Conservation (phyloP, 2,797 vertebrate genomes). For the Stomatorhinus walkeri region DNA sequence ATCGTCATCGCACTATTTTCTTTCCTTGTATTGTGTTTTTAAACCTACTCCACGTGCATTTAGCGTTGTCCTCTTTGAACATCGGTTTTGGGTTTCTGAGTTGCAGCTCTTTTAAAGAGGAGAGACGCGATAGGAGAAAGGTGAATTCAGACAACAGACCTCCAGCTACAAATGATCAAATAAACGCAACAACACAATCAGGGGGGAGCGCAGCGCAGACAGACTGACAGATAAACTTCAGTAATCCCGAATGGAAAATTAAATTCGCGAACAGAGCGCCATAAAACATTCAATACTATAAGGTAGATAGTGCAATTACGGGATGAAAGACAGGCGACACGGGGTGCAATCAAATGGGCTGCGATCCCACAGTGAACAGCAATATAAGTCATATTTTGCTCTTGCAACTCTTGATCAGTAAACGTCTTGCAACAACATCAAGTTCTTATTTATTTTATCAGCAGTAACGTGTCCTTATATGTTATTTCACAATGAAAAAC, state of each 20-base stretch:
- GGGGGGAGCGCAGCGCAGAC: too few relatives aligned
- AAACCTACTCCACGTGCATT: not conserved
- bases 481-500: not conserved
- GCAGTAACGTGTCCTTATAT: not conserved
- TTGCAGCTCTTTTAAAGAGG: not conserved
- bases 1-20: not conserved
- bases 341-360: not conserved
- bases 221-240: not conserved
- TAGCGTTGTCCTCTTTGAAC: not conserved
- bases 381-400: not conserved
- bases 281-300: not conserved
- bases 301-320: not conserved
- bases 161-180: not conserved
- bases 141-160: not conserved
- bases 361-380: not conserved
- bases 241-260: not conserved
- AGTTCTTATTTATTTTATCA: not conserved
- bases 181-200: not conserved
- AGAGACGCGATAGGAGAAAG: not conserved
- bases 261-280: not conserved
- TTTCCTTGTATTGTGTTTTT: not conserved
- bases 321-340: not conserved
- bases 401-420: not conserved
- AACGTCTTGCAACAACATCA: not conserved
- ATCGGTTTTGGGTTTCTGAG: not conserved